phyloP scores from a whole-genome alignment of 2,888 invertebrate species.

The Diachrysia chrysitis region DNA sequence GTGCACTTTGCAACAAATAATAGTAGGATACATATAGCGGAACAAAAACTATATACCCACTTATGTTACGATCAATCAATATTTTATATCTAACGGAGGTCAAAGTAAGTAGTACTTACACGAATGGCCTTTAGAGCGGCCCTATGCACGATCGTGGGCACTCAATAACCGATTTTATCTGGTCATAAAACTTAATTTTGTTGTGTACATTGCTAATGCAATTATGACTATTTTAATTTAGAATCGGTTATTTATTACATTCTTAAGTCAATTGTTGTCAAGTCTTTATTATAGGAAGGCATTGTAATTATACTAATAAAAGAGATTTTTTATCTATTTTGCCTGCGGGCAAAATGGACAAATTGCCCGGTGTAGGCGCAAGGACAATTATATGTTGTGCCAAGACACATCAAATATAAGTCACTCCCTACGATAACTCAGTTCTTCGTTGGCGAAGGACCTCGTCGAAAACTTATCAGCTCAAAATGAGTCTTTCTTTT shows the following conservation, averaged over 20 bases:
- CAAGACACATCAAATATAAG: neutral
- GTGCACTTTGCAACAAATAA: too few species aligned
- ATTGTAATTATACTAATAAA: conserved; percentile 1
- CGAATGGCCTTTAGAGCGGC: conserved; percentile 57
- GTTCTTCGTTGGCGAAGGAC: neutral
- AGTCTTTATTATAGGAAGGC: neutral
- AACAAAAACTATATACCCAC: neutral
- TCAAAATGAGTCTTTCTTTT: too few species aligned
- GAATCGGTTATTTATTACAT: conserved; percentile 3
- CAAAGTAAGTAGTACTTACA: conserved; percentile 52
- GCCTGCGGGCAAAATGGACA: neutral
- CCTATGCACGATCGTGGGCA: conserved; percentile 59
- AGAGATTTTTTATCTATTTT: neutral
- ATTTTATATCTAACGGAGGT: conserved; percentile 47
- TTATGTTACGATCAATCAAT: neutral
- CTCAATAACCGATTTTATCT: conserved; percentile 56
- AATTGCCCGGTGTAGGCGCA: neutral
- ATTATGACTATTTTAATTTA: conserved; percentile 38
- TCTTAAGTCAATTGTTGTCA: conserved; percentile 9
- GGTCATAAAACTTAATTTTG: conserved; percentile 64
- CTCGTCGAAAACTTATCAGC: neutral
- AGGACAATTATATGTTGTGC: neutral
- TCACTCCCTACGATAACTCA: neutral
- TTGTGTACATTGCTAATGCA: conserved; percentile 48
- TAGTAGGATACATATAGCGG: neutral